Conservation (phyloP, 2,888 invertebrate species). For the Scaptomyza caliginosa region DNA sequence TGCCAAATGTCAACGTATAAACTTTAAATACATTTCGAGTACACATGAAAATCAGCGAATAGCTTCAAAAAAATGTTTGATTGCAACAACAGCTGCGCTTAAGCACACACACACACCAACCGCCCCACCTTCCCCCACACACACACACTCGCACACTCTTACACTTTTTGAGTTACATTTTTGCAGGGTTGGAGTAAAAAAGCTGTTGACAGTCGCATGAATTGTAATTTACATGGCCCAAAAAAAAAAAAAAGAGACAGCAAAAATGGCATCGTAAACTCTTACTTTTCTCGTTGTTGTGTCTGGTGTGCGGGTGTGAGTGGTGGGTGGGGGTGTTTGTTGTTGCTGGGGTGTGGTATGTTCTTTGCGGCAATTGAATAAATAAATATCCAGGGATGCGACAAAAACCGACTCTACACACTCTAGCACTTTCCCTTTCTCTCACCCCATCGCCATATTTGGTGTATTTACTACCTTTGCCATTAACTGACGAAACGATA, state of each 20-base stretch:
- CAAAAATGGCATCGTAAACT: constrained; percentile 28
- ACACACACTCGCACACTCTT: too few relatives aligned
- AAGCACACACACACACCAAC: not conserved
- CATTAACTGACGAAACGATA: constrained; percentile 1
- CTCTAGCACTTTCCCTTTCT: not conserved
- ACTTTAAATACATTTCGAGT: constrained; percentile 4
- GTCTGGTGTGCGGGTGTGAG: not conserved
- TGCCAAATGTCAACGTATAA: constrained; percentile 21
- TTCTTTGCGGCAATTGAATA: constrained; percentile 32
- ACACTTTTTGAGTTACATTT: not conserved
- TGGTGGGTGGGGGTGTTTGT: not conserved
- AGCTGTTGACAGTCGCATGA: constrained; percentile 38
- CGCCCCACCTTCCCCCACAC: too few relatives aligned
- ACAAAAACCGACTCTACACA: not conserved
- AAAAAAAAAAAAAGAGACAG: too few relatives aligned
- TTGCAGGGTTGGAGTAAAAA: constrained; percentile 8
- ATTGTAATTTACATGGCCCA: constrained; percentile 35
- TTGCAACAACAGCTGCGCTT: constrained; percentile 23
- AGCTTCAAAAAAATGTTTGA: constrained; percentile 18
- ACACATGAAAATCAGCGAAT: constrained; percentile 18
- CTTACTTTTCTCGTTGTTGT: constrained; percentile 17
- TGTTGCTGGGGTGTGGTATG: too few relatives aligned
- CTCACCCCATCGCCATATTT: not conserved
- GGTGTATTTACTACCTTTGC: not conserved
- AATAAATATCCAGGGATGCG: constrained; percentile 31